Evolutionary conservation across 2,113 vertebrate genomes (phyloP).

Genomic region (Entomyzon cyanotis): DNA sequence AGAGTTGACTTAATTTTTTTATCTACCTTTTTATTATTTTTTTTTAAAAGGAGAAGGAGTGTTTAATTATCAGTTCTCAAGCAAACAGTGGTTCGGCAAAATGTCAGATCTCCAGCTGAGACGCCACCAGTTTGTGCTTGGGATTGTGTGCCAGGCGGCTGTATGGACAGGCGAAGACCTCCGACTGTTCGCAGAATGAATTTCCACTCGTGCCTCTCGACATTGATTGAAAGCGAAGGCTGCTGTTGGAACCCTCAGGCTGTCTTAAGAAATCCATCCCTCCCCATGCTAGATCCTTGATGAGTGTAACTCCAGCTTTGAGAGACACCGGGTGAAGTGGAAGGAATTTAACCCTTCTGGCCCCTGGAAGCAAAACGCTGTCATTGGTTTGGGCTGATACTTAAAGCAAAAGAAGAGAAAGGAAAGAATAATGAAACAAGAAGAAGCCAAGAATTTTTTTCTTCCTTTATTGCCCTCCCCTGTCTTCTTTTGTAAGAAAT

Average conservation of each 20-base stretch:
- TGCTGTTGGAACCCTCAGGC: constrained; percentile 66
- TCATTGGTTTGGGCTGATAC: background rate
- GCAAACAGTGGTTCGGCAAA: constrained; percentile 60
- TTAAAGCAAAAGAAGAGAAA: background rate
- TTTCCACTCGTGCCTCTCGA: constrained; percentile 69
- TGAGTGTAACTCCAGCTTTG: constrained; percentile 62
- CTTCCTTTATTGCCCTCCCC: rapidly evolving
- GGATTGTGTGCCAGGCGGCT: constrained; percentile 61
- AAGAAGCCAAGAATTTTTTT: background rate
- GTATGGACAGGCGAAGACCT: constrained; percentile 64
- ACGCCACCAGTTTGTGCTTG: constrained; percentile 48
- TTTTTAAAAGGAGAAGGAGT: constrained; percentile 37
- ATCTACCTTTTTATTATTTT: constrained; percentile 5
- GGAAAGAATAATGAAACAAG: background rate
- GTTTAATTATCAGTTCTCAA: constrained; percentile 73
- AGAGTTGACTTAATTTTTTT: background rate
- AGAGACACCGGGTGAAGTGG: background rate
- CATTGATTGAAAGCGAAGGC: constrained; percentile 74
- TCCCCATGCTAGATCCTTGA: constrained; percentile 57
- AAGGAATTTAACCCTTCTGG: constrained; percentile 32
- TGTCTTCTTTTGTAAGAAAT: background rate
- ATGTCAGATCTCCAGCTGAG: constrained; percentile 65
- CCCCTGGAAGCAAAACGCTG: background rate
- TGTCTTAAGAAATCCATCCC: constrained; percentile 67
- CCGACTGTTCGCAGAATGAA: constrained; percentile 71